These are phyloP conservation scores for Alosa sapidissima DNA, from an alignment of 2,797 vertebrate genomes.

Conservation along the genomic window DNA sequence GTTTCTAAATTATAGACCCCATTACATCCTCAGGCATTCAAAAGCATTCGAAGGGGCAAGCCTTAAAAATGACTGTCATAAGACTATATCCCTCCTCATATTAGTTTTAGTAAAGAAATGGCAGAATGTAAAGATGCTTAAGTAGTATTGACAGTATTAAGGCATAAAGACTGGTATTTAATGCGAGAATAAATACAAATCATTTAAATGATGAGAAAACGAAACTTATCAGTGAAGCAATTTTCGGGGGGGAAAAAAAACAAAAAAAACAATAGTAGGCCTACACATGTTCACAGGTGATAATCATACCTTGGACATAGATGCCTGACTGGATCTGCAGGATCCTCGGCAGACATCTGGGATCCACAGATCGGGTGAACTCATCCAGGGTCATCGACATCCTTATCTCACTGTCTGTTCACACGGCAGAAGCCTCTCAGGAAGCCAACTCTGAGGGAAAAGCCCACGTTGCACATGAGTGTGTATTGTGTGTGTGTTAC, in stretches of 20 bases:
- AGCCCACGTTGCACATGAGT: background rate
- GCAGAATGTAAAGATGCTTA: no score
- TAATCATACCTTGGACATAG: conserved; percentile 79
- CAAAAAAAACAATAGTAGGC: background rate
- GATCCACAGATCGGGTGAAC: conserved; percentile 76
- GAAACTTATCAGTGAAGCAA: background rate
- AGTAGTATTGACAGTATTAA: no score
- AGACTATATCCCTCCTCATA: background rate
- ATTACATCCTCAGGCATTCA: background rate
- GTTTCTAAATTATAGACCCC: background rate
- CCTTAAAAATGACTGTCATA: background rate
- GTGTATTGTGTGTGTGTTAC: background rate
- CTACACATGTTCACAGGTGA: background rate
- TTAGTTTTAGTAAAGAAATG: background rate
- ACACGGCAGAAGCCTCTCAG: background rate
- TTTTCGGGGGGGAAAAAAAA: background rate
- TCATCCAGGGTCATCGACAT: conserved; percentile 78
- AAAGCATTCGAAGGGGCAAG: background rate
- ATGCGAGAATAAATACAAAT: background rate
- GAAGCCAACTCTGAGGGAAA: background rate
- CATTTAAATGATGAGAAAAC: background rate
- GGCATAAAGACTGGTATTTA: background rate
- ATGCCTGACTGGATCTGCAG: conserved; percentile 83
- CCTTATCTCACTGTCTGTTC: conserved; percentile 28
- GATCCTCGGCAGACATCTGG: conserved; percentile 76